Conservation (phyloP, 2,113 vertebrate species). For the Panthera leo region DNA sequence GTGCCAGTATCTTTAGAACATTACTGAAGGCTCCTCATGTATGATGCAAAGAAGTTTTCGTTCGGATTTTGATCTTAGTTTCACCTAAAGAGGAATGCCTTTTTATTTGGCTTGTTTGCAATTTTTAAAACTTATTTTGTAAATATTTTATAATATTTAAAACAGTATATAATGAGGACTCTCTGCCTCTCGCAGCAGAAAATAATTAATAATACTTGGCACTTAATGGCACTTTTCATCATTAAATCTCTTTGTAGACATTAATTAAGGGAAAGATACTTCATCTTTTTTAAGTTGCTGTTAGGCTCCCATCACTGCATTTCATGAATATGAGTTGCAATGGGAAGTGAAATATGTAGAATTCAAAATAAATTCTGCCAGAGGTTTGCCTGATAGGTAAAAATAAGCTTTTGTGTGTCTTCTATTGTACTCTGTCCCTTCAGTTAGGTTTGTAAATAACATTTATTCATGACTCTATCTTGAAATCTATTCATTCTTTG, state of each 20-base stretch:
- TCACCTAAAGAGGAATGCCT: conserved; percentile 22
- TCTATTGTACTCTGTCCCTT: neutral
- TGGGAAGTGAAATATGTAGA: neutral
- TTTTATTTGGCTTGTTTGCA: conserved; percentile 55
- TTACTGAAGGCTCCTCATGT: neutral
- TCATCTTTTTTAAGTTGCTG: conserved; percentile 57
- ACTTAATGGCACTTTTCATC: conserved; percentile 70
- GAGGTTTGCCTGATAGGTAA: neutral
- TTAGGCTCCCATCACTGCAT: conserved; percentile 31
- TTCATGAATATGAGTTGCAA: conserved; percentile 6
- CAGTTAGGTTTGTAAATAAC: neutral
- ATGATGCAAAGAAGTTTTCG: neutral
- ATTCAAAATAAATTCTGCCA: neutral
- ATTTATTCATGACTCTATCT: neutral
- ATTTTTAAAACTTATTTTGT: conserved; percentile 49
- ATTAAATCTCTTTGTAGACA: conserved; percentile 73
- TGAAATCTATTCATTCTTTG: neutral
- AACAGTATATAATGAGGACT: conserved; percentile 58
- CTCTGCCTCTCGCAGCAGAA: conserved; percentile 50
- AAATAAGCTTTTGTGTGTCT: neutral
- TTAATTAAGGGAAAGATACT: conserved; percentile 68
- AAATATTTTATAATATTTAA: conserved; percentile 74
- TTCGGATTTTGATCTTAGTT: conserved; percentile 45
- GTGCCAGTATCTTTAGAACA: neutral
- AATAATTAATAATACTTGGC: conserved; percentile 71